A percentile compares a stretch with the other conserved stretches of the same genome.
phyloP scores from a whole-genome alignment of 2,888 invertebrate species.

The Tuta absoluta region DNA sequence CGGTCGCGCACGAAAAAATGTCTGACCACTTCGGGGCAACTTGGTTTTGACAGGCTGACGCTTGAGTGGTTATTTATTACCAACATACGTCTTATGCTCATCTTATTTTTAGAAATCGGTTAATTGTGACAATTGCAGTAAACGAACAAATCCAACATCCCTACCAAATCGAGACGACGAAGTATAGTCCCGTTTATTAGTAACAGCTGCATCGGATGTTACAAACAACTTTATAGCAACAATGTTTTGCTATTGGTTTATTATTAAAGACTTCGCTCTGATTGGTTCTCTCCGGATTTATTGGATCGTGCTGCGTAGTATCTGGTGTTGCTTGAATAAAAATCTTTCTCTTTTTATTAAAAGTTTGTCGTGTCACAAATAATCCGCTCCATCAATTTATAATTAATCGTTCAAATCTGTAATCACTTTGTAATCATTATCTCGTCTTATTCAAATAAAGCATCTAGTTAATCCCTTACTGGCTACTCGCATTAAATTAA shows the following conservation, averaged over 20 bases:
- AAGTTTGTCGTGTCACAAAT: background rate
- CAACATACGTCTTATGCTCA: too few species aligned
- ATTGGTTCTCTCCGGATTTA: conserved; percentile 1
- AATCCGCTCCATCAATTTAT: background rate
- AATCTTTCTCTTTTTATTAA: background rate
- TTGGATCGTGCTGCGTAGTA: background rate
- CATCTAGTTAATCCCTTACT: conserved; percentile 14
- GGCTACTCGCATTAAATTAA: conserved; percentile 26
- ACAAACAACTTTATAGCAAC: conserved; percentile 24
- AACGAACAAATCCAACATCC: background rate
- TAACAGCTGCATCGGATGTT: conserved; percentile 29
- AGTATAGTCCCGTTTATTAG: conserved; percentile 27
- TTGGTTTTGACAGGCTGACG: too few species aligned
- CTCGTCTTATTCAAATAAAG: background rate
- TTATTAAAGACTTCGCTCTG: conserved; percentile 16
- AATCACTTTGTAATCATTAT: background rate
- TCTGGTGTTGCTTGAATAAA: too few species aligned
- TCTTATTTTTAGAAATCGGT: too few species aligned
- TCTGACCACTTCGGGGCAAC: too few species aligned
- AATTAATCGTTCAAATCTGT: background rate
- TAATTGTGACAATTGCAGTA: too few species aligned
- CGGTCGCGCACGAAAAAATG: too few species aligned
- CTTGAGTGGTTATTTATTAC: too few species aligned
- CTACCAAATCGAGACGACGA: background rate
- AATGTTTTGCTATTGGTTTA: conserved; percentile 23